These are phyloP conservation scores for Drosophila demipolita DNA, from an alignment of 2,888 invertebrate species.

Conservation along the genomic window DNA sequence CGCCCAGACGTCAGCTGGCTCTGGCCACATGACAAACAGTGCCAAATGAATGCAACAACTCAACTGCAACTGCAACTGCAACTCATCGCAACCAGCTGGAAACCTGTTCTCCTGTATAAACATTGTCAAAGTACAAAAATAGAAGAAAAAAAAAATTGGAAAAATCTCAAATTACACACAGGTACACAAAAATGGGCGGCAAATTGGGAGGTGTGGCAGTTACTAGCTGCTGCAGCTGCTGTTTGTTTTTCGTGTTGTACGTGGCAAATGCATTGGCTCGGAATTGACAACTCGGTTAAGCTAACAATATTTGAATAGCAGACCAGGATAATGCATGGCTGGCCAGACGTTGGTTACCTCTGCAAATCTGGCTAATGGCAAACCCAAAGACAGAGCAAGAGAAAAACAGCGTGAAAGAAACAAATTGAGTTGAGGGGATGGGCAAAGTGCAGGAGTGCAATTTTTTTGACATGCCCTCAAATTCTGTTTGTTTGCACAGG, in stretches of 20 bases:
- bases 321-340: conserved; percentile 50
- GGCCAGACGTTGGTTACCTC: conserved; percentile 48
- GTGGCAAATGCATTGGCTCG: conserved; percentile 68
- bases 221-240: conserved; percentile 18
- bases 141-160: conserved; percentile 8
- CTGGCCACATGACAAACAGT: conserved; percentile 64
- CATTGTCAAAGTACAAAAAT: conserved; percentile 59
- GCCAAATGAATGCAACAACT: conserved; percentile 21
- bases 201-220: conserved; percentile 6
- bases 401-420: neutral
- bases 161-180: conserved; percentile 47
- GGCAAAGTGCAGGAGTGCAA: conserved; percentile 14
- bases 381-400: neutral
- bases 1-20: conserved; percentile 48
- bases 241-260: conserved; percentile 64
- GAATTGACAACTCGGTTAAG: conserved; percentile 75
- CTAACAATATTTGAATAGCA: conserved; percentile 74
- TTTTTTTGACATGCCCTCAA: conserved; percentile 31
- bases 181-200: conserved; percentile 25
- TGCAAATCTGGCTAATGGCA: conserved; percentile 64
- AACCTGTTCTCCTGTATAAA: conserved; percentile 61
- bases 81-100: conserved; percentile 38
- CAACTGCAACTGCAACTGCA: conserved; percentile 32
- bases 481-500: conserved; percentile 33
- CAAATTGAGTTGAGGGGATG: neutral